phyloP scores from a whole-genome alignment of 2,113 vertebrate genomes.

The Isurus oxyrinchus region DNA sequence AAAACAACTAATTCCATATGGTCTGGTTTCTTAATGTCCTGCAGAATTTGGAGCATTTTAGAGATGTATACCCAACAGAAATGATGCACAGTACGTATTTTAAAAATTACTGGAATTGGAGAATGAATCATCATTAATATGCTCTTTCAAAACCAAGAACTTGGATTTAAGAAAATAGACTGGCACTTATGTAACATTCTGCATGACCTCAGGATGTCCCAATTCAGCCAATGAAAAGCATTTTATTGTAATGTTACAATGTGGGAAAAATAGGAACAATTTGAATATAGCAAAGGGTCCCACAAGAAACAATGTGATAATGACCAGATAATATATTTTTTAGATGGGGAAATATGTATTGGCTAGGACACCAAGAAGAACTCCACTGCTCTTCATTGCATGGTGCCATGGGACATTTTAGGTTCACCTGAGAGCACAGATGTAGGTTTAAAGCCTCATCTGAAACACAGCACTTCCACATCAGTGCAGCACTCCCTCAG shows the following conservation, averaged over 20 bases:
- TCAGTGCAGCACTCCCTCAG: not conserved
- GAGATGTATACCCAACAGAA: not conserved
- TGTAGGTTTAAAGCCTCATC: not conserved
- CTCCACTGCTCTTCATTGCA: not conserved
- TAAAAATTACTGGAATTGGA: not conserved
- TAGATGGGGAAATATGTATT: not conserved
- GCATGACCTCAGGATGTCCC: not conserved
- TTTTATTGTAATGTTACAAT: not conserved
- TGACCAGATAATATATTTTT: not conserved
- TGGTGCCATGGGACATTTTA: not conserved
- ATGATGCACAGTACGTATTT: not conserved
- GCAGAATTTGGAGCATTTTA: slow-evolving; percentile 38
- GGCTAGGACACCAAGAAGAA: not conserved
- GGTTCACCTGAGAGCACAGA: not conserved
- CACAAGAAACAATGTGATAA: not conserved
- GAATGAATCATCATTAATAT: not conserved
- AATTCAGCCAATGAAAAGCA: not conserved
- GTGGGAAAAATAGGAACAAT: not conserved
- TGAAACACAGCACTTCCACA: not conserved
- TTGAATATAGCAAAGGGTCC: not conserved
- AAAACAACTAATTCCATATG: slow-evolving; percentile 42
- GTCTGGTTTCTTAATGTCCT: slow-evolving; percentile 43
- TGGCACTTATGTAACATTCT: not conserved
- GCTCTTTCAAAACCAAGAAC: not conserved
- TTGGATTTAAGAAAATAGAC: not conserved